Conservation (phyloP, 1,140 invertebrate genomes). For the Bombus vancouverensis region DNA sequence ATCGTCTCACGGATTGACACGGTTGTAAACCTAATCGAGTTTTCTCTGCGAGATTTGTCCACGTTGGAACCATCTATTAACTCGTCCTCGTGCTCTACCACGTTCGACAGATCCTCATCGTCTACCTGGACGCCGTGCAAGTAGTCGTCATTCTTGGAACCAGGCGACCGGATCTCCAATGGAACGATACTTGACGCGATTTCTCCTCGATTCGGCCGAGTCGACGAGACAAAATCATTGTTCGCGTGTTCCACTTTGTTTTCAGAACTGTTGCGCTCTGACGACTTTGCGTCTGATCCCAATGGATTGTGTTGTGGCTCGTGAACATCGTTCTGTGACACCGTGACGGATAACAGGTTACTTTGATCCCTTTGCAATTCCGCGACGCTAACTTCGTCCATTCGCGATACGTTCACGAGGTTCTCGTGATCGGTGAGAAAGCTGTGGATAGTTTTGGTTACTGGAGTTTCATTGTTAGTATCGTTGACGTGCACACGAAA, state of each 20-base stretch:
- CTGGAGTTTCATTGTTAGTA: background rate
- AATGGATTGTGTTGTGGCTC: background rate
- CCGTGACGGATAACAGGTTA: background rate
- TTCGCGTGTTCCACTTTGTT: background rate
- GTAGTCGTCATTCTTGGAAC: slow-evolving; percentile 21
- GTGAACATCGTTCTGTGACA: background rate
- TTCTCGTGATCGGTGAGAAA: background rate
- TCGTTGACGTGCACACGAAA: slow-evolving; percentile 26
- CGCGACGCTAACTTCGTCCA: too few species aligned
- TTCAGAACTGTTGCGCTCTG: background rate
- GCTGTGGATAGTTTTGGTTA: background rate
- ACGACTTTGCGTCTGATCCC: background rate
- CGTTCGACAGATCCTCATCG: slow-evolving; percentile 22
- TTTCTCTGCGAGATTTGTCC: background rate
- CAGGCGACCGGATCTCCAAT: background rate
- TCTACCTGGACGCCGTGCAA: slow-evolving; percentile 29
- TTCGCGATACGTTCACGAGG: background rate
- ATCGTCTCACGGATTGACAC: background rate
- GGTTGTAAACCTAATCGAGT: slow-evolving; percentile 1
- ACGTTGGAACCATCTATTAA: background rate
- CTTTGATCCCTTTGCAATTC: slow-evolving; percentile 24
- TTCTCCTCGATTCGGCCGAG: slow-evolving; percentile 20
- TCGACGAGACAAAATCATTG: background rate
- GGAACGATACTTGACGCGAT: slow-evolving; percentile 21
- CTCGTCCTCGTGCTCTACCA: background rate